Conservation (phyloP, 2,888 invertebrate species). For the Iphiclides podalirius region DNA sequence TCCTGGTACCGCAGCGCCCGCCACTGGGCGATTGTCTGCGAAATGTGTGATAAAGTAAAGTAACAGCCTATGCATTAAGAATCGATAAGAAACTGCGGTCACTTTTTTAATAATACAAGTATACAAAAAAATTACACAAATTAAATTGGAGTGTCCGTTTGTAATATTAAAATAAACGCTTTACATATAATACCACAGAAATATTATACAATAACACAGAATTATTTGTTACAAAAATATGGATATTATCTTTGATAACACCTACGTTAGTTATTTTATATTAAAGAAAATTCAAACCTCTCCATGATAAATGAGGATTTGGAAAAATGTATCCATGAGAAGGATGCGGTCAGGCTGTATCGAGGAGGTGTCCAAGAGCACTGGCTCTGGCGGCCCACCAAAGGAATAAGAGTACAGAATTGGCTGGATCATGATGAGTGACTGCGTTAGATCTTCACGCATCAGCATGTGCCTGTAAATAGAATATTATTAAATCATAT, state of each 20-base stretch:
- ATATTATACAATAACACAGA: no score
- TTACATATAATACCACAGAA: no score
- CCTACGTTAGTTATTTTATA: no score
- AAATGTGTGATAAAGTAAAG: neutral
- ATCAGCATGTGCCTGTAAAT: constrained; percentile 93
- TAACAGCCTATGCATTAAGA: no score
- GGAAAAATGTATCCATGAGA: constrained; percentile 99
- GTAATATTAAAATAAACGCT: no score
- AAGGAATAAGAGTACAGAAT: constrained; percentile 99
- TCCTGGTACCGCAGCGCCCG: constrained; percentile 97
- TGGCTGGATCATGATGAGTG: constrained; percentile 99
- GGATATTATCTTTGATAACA: no score
- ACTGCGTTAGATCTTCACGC: constrained; percentile 98
- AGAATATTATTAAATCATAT: neutral
- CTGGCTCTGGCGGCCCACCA: constrained; percentile 98
- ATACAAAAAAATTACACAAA: no score
- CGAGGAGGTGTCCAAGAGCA: constrained; percentile 97
- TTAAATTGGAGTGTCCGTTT: no score
- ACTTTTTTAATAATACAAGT: no score
- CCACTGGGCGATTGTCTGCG: constrained; percentile 98
- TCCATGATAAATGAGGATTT: constrained; percentile 99
- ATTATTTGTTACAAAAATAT: no score
- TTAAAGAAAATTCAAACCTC: constrained; percentile 89
- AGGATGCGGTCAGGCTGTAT: constrained; percentile 98
- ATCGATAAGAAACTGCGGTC: no score